Conservation (phyloP, 2,113 vertebrate species). For the Ciconia boyciana region DNA sequence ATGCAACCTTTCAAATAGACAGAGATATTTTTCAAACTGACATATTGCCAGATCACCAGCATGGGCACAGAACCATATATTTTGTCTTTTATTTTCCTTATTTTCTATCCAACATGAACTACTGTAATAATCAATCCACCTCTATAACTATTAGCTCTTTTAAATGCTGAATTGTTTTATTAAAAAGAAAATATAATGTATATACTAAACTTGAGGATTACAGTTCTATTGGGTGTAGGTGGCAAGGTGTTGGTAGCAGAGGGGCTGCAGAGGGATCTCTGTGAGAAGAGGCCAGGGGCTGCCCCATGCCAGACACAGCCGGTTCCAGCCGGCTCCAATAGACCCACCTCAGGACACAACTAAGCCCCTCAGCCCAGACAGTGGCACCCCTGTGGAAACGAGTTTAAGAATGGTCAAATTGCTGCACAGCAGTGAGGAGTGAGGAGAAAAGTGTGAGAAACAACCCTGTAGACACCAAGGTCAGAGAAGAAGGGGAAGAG, state of each 20-base stretch:
- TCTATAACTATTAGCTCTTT: not conserved
- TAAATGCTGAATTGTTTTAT: not conserved
- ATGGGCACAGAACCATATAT: not conserved
- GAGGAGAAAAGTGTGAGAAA: not conserved
- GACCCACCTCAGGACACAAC: not conserved
- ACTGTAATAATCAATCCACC: not conserved
- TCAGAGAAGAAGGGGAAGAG: too few relatives aligned
- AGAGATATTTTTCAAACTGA: not conserved
- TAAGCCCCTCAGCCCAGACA: too few relatives aligned
- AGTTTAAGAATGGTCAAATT: not conserved
- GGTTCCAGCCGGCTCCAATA: not conserved
- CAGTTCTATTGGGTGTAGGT: not conserved
- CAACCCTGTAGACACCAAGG: too few relatives aligned
- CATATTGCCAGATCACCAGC: not conserved
- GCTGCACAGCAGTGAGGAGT: not conserved
- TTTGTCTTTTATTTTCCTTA: not conserved
- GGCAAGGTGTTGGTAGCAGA: not conserved
- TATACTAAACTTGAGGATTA: not conserved
- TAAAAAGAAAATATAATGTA: not conserved
- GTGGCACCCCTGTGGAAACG: not conserved
- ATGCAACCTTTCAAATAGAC: not conserved
- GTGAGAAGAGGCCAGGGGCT: not conserved
- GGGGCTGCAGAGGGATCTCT: not conserved
- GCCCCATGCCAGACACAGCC: too few relatives aligned
- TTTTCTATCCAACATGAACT: not conserved